Base-by-base conservation (phyloP, 2,888 invertebrate species). In the Melanostoma scalare region DNA sequence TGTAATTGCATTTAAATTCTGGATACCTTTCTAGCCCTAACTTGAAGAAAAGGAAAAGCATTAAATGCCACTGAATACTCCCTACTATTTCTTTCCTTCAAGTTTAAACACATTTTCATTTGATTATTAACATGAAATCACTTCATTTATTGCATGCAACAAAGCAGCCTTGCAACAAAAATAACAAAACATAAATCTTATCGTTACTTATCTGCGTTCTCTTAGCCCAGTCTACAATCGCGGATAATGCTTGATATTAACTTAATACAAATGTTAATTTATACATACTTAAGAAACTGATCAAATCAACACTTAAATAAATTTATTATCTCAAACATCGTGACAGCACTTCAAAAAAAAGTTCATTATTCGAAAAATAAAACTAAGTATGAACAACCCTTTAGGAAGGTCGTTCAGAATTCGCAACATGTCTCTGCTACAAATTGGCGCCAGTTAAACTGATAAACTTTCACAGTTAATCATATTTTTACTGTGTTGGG, bases 361-460 rank as follows among this genome's bases (percentile, higher is more conserved):
- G 36, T 3, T 0, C 33, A 20, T 10, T 36, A 33, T 31, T 20
- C 46, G 20, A 63, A 50, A 20, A 52, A n/a, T 31, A 60, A 46
- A 36, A 46, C 10, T 31, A 52, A 30, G 20, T 40, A 50, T 55
- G 30, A 8, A 60, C 48, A 40, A 40, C 55, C 69, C 53, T 69
- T 61, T 3, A n/a, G n/a, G 52, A 36, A 50, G 68, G 74, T 56
- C 50, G 68, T 74, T 74, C 6, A 36, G 31, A 74, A 63, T 61
- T 42, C 30, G 36, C 55, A n/a, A 61, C 58, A 60, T 75, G 50
- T 61, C 33, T 20, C 20, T 36, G 58, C 60, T 40, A 48, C 56
- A 38, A 56, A 5, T 38, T 76, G 81, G 71, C 81, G 76, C 81
- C 67, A 50, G 42, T 46, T 40, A 53, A 60, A 48, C 10, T 38